Conservation (phyloP, 2,797 vertebrate genomes). For the Gallinago stenura region DNA sequence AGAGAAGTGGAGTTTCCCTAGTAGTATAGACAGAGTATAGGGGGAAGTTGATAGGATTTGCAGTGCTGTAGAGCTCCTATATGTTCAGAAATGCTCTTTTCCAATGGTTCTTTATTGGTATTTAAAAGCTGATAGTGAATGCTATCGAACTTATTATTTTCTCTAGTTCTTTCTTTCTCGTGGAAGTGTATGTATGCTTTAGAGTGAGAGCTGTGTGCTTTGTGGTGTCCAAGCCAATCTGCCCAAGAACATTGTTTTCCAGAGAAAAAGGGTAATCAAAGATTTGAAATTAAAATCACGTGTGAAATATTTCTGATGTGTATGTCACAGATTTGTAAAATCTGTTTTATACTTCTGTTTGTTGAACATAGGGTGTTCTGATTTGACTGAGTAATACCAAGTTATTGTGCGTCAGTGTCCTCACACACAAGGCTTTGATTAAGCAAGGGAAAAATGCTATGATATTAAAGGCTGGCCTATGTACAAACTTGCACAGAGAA, state of each 20-base stretch:
- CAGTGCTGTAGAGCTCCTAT: not conserved
- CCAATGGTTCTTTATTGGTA: not conserved
- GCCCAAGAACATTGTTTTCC: not conserved
- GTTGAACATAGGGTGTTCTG: slow-evolving; percentile 59
- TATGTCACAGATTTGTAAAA: slow-evolving; percentile 64
- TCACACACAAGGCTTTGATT: slow-evolving; percentile 56
- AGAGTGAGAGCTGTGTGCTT: not conserved
- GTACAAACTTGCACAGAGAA: not conserved
- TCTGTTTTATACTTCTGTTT: slow-evolving; percentile 57
- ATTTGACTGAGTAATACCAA: slow-evolving; percentile 37
- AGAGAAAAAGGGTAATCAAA: not conserved
- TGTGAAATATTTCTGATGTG: not conserved
- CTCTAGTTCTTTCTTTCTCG: not conserved
- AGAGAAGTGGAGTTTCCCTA: not conserved
- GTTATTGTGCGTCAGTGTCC: slow-evolving; percentile 32
- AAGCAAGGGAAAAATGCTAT: slow-evolving; percentile 26
- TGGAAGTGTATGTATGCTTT: accelerated
- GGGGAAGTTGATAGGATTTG: not conserved
- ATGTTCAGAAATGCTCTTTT: not conserved
- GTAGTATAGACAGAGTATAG: not conserved
- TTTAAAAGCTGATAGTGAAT: not conserved
- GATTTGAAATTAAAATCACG: slow-evolving; percentile 20
- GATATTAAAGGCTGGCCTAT: not conserved
- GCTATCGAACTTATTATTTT: not conserved
- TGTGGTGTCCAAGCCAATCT: not conserved